Evolutionary conservation across 2,797 vertebrate species (phyloP), one percentile per base, ranked within the genome.

Genomic region (Anguilla anguilla): DNA sequence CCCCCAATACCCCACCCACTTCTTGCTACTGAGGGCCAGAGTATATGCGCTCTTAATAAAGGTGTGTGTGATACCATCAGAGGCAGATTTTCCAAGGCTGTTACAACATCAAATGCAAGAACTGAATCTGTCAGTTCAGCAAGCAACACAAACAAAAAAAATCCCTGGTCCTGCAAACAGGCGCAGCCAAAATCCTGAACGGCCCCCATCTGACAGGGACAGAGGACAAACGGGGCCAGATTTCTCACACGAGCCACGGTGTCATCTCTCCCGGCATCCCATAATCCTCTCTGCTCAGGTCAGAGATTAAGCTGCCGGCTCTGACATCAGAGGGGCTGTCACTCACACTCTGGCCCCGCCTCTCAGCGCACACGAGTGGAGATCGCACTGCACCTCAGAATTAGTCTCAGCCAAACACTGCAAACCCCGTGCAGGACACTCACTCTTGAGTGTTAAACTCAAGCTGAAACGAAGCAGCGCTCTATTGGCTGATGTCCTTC

Each of bases 291-390:
- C 87, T 72, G 55, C 89, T 91, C 93, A 93, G 95, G 91, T 94
- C 94, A 92, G 92, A 94, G 94, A 95, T 96, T 94, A 95, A 94
- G 92, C 89, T 87, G 94, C 91, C 91, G 93, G 95, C 89, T 91
- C 93, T 91, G 92, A 93, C 91, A 94, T 94, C 93, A 95, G 91
- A 93, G 92, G 93, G 93, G 91, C 89, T 89, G 90, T 91, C 85
- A n/a, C 91, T 95, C 93, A 93, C 93, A 93, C 89, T 90, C 89
- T 86, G 89, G 67, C 85, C 81, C 39, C 11, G 84, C 67, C 79
- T 25, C 79, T 51, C 79, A 15, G 31, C 39, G 7, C 22, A 83
- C 19, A 81, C 43, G 25, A 39, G 17, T 43, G n/a, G 69, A 49
- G 77, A 46, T 7, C 15, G 35, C 35, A 46, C 17, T 81, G 35